Percentiles rank a stretch among this genome's conserved stretches.
These are phyloP conservation scores for Siniperca knerii DNA, from an alignment of 2,113 vertebrate genomes.

Conservation along the genomic window DNA sequence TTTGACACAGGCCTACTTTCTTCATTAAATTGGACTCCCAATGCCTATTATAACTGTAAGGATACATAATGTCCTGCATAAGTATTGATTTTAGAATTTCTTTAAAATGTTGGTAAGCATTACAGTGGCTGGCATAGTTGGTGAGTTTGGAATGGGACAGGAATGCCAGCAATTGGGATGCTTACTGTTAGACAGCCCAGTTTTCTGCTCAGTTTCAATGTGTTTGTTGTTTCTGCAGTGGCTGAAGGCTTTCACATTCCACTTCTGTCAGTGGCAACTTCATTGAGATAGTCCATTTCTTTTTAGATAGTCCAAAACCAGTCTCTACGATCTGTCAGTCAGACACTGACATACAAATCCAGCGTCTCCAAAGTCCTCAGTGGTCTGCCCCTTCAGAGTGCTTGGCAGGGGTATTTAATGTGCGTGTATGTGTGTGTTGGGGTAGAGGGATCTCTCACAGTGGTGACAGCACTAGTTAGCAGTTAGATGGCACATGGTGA, in stretches of 20 bases:
- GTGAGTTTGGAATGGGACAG: background rate
- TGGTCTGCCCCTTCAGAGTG: constrained; percentile 21
- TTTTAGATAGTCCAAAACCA: constrained; percentile 23
- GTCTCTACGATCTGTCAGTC: constrained; percentile 36
- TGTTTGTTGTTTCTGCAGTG: background rate
- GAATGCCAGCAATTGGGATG: background rate
- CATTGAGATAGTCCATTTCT: constrained; percentile 20
- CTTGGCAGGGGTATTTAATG: background rate
- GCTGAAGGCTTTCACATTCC: constrained; percentile 27
- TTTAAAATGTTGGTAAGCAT: background rate
- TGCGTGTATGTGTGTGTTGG: background rate
- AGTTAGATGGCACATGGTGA: constrained; percentile 33
- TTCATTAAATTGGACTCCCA: background rate
- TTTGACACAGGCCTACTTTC: background rate
- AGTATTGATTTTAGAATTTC: constrained; percentile 16
- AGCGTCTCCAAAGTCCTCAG: constrained; percentile 19
- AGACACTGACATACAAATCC: constrained; percentile 36
- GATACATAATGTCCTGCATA: background rate
- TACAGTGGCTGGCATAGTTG: background rate
- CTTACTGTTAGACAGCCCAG: constrained; percentile 12
- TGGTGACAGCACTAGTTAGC: constrained; percentile 62
- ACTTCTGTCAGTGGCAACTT: constrained; percentile 32
- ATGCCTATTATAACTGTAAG: background rate
- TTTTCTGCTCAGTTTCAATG: constrained; percentile 14
- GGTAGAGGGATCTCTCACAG: constrained; percentile 29